Evolutionary conservation across 2,797 vertebrate genomes (phyloP).

Genomic region (Falco cherrug): DNA sequence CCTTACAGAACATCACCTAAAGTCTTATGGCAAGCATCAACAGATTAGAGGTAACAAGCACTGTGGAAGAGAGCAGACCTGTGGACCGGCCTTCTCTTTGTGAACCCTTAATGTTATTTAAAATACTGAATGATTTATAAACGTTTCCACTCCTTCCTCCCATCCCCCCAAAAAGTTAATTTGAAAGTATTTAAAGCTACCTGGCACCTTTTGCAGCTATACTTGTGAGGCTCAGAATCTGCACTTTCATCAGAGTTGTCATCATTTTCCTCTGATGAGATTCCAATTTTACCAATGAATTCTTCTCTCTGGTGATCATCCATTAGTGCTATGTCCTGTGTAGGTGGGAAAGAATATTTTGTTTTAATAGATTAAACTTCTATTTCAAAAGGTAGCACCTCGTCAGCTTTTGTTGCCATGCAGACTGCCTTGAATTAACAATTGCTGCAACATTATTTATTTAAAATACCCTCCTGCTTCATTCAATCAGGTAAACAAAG

Average conservation of each 20-base stretch:
- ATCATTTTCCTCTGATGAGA: conserved; percentile 91
- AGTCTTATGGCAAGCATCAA: not conserved
- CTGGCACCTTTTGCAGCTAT: conserved; percentile 99
- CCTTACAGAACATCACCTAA: not conserved
- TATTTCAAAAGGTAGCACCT: not conserved
- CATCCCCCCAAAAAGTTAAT: conserved; percentile 30
- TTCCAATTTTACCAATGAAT: conserved; percentile 97
- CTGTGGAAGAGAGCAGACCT: not conserved
- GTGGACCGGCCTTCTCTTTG: not conserved
- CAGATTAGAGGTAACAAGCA: not conserved
- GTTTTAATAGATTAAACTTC: not conserved
- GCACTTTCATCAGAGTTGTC: conserved; percentile 90
- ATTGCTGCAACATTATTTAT: not conserved
- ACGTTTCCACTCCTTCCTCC: not conserved
- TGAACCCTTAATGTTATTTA: not conserved
- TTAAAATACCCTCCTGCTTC: not conserved
- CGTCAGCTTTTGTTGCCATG: not conserved
- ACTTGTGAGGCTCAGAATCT: conserved; percentile 92
- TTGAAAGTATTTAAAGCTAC: conserved; percentile 77
- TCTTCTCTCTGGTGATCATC: conserved; percentile 94
- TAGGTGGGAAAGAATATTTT: not conserved
- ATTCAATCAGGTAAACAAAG: not conserved
- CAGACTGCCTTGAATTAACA: not conserved
- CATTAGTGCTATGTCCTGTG: conserved; percentile 97
- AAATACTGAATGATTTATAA: not conserved